Conservation (phyloP, 1,140 invertebrate genomes). For the Gryllus bimaculatus region DNA sequence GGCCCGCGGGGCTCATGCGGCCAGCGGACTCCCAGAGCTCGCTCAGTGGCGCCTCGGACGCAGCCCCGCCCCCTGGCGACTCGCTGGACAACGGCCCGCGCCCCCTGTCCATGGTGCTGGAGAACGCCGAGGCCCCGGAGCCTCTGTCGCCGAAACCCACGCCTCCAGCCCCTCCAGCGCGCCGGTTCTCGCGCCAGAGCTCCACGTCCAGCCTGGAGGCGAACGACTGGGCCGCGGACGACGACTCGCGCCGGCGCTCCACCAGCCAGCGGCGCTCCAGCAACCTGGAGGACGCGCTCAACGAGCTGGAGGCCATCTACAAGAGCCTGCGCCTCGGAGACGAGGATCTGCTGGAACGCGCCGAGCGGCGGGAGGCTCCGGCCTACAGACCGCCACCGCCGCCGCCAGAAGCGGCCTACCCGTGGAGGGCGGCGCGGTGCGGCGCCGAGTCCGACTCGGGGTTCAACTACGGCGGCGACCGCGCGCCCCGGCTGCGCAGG, state of each 20-base stretch:
- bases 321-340: slow-evolving; percentile 71
- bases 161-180: neutral
- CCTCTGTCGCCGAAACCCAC: too few species aligned
- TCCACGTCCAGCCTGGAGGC: slow-evolving; percentile 22
- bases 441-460: slow-evolving; percentile 21
- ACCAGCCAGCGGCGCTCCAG: slow-evolving; percentile 48
- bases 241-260: slow-evolving; percentile 31
- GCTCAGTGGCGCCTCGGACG: too few species aligned
- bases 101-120: slow-evolving; percentile 30
- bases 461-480: slow-evolving; percentile 24
- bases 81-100: slow-evolving; percentile 24
- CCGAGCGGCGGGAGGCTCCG: slow-evolving; percentile 64
- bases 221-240: slow-evolving; percentile 14
- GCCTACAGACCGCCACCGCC: slow-evolving; percentile 32
- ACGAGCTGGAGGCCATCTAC: slow-evolving; percentile 82
- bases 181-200: slow-evolving; percentile 8
- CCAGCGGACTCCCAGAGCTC: too few species aligned
- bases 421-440: neutral
- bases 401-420: neutral
- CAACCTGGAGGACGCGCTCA: slow-evolving; percentile 76
- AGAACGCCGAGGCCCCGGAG: too few species aligned
- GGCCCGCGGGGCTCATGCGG: too few species aligned
- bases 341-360: slow-evolving; percentile 67
- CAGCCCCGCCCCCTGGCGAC: too few species aligned
- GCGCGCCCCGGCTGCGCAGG: slow-evolving; percentile 34